These are phyloP conservation scores for Macroglossus sobrinus DNA, from an alignment of 2,113 vertebrate genomes.

Conservation along the genomic window DNA sequence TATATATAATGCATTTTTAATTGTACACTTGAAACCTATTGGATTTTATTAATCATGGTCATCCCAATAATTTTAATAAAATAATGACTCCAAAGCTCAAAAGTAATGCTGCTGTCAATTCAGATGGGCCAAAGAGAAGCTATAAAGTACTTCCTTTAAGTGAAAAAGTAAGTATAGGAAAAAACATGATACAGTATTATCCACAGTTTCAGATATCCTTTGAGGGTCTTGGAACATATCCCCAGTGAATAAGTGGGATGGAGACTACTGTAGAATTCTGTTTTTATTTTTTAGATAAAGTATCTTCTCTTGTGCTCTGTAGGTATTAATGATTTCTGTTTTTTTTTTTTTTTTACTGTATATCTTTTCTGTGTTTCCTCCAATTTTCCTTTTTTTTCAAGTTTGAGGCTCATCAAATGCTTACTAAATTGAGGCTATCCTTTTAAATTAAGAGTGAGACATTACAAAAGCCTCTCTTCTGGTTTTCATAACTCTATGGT, in stretches of 20 bases:
- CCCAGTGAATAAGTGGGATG: background rate
- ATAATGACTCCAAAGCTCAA: background rate
- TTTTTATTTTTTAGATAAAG: background rate
- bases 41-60: no score
- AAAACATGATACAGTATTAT: background rate
- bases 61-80: background rate
- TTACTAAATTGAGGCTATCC: background rate
- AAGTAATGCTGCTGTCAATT: background rate
- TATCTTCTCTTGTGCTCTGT: background rate
- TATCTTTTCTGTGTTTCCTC: background rate
- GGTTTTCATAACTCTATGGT: background rate
- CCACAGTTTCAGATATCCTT: background rate
- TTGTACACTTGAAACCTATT: no score
- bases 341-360: background rate
- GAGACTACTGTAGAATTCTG: background rate
- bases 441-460: background rate
- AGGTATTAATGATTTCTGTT: background rate
- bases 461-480: background rate
- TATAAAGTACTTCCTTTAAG: background rate
- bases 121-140: background rate
- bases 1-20: no score
- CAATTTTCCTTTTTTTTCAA: background rate
- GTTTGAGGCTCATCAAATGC: background rate
- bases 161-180: background rate
- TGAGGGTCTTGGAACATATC: background rate